phyloP scores from a whole-genome alignment of 2,113 vertebrate genomes.

The Shinisaurus crocodilurus region DNA sequence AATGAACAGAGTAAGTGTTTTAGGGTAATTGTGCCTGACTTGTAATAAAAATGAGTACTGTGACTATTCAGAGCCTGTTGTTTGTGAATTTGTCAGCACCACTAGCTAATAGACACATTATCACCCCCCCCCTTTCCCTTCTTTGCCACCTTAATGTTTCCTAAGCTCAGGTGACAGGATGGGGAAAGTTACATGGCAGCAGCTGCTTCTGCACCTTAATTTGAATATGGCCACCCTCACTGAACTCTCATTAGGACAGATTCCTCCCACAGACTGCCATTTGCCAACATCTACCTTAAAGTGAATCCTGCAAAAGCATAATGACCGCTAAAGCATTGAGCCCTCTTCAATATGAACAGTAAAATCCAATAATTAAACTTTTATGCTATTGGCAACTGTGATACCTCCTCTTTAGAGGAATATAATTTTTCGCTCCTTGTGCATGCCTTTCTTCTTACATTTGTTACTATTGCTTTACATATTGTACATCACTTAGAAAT shows the following conservation, averaged over 20 bases:
- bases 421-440: background rate
- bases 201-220: background rate
- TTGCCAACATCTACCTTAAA: background rate
- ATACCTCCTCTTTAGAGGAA: fast-evolving
- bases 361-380: background rate
- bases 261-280: background rate
- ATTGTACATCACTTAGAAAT: too few relatives aligned
- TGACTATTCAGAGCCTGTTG: background rate
- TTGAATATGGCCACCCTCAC: background rate
- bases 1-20: background rate
- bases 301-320: background rate
- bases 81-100: background rate
- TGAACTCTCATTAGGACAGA: background rate
- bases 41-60: background rate
- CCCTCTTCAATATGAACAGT: background rate
- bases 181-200: background rate
- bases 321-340: background rate
- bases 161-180: too few relatives aligned
- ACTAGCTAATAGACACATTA: background rate
- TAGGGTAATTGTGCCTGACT: background rate
- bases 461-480: too few relatives aligned
- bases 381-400: background rate
- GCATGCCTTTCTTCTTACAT: background rate
- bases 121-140: background rate
- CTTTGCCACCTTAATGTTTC: background rate